Base-by-base conservation (phyloP, 1,140 invertebrate species). In the Dendroctonus valens region DNA sequence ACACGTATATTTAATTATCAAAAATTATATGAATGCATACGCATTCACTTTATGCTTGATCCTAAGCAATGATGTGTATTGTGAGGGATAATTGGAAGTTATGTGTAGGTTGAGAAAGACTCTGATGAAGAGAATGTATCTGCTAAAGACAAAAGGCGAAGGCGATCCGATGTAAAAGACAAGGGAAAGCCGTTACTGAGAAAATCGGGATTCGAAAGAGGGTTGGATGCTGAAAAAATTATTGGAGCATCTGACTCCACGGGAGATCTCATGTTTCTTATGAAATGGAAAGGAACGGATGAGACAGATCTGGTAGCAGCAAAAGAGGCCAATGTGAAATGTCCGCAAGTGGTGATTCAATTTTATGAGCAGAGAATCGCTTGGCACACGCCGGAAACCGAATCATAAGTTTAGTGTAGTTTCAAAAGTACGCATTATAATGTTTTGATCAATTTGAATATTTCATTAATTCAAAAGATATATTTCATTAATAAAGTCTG, bases 241-340 rank as follows among this genome's bases (percentile, higher is more conserved):
- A 93, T 98, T 75, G 95, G 94, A 65, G 96, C 95, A 6, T 97
- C 96, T 65, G 95, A 98, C 77, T 94, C 93, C 14, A 93, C 90
- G 60, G 96, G 95, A 0, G 92, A 97, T 78, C 79, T 98, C 0
- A 96, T 97, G 93, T 97, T 98, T 78, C 81, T 98, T 0, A 97
- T 98, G 90, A 98, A 98, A 79, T 98, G 95, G 95, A 94, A 96
- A 79, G 93, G 93, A 57, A 93, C 91, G 7, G 95, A 97, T 78
- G 94, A 98, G 77, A 95, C 95, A 0, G 96, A 98, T 78, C 79
- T 98, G 39, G 95, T 98, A 3, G 90, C 94, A 8, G 91, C 96
- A 0, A 87, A 92, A 73, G 87, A 93, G 73, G 96, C 96, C 0
- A 98, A 98, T 79, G 83, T 91, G 0, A 88, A 89, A 62, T 98